These are phyloP conservation scores for Hydraecia micacea DNA, from an alignment of 2,888 invertebrate genomes.

Conservation along the genomic window DNA sequence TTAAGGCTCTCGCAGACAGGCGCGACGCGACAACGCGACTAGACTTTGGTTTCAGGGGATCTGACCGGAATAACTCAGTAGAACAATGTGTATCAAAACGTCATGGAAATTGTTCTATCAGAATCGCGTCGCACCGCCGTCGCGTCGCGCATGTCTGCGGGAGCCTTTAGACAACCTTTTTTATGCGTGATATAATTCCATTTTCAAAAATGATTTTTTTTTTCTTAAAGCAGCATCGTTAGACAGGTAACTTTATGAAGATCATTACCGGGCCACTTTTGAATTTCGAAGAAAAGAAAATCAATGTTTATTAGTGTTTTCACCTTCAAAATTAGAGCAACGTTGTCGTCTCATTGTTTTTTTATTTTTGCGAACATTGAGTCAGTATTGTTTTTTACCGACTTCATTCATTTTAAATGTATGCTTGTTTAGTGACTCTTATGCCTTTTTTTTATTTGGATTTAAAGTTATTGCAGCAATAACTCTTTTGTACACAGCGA, in stretches of 20 bases:
- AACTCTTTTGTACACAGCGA: slow-evolving; percentile 39
- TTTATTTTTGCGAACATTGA: slow-evolving; percentile 44
- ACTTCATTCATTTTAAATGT: slow-evolving; percentile 26
- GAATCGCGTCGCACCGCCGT: background rate
- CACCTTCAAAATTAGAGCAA: slow-evolving; percentile 58
- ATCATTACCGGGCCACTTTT: background rate
- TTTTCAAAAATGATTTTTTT: background rate
- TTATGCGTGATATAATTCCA: background rate
- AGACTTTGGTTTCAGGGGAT: too few relatives aligned
- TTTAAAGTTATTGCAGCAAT: slow-evolving; percentile 35
- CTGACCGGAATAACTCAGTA: too few relatives aligned
- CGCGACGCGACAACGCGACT: background rate
- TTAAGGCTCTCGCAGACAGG: background rate
- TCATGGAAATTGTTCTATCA: background rate
- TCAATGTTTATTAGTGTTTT: slow-evolving; percentile 35
- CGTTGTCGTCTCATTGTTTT: slow-evolving; percentile 55
- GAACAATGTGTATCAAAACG: background rate
- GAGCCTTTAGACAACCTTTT: too few relatives aligned
- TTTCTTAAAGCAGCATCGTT: background rate
- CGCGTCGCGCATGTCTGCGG: background rate
- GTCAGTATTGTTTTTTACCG: slow-evolving; percentile 42
- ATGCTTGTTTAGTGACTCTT: slow-evolving; percentile 29
- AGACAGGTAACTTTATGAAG: background rate
- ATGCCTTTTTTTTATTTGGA: too few relatives aligned
- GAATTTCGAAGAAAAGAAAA: slow-evolving; percentile 36